Evolutionary conservation across 2,888 invertebrate genomes (phyloP).

Genomic region (Resseliella maxima): DNA sequence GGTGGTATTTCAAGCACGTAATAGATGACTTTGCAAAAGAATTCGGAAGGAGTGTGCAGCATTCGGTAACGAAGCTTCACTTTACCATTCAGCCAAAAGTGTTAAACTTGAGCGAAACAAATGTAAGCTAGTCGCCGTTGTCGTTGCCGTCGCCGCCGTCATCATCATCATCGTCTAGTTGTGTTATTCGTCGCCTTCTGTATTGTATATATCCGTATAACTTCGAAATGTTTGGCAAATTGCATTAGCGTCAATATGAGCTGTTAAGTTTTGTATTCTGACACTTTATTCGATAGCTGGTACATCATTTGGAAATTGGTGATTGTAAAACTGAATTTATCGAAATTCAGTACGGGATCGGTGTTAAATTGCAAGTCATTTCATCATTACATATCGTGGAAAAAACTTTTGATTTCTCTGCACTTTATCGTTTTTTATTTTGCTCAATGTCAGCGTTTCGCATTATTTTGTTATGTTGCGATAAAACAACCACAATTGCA

Average conservation of each 20-base stretch:
- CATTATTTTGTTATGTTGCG: background rate
- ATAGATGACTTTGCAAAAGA: slow-evolving; percentile 56
- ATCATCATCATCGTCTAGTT: background rate
- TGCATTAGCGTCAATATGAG: slow-evolving; percentile 53
- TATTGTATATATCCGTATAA: no score
- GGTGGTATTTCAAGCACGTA: slow-evolving; percentile 57
- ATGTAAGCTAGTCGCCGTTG: background rate
- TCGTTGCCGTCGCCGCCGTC: background rate
- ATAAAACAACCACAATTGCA: background rate
- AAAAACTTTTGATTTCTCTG: slow-evolving; percentile 14
- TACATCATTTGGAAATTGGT: background rate
- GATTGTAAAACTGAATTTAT: slow-evolving; percentile 40
- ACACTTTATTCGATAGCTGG: slow-evolving; percentile 39
- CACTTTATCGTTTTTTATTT: background rate
- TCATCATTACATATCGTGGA: slow-evolving; percentile 9
- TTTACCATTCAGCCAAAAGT: background rate
- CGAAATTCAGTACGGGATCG: background rate
- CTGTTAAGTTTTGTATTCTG: slow-evolving; percentile 53
- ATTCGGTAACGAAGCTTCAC: slow-evolving; percentile 15
- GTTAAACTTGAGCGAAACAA: slow-evolving; percentile 34
- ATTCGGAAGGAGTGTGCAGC: slow-evolving; percentile 29
- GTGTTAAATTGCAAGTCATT: slow-evolving; percentile 44
- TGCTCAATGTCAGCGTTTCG: slow-evolving; percentile 3
- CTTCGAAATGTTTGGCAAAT: slow-evolving; percentile 34
- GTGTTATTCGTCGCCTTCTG: no score